Percentiles rank a stretch among this genome's conserved stretches.
Conservation (phyloP, 2,888 invertebrate species). For the Drosophila subquinaria region DNA sequence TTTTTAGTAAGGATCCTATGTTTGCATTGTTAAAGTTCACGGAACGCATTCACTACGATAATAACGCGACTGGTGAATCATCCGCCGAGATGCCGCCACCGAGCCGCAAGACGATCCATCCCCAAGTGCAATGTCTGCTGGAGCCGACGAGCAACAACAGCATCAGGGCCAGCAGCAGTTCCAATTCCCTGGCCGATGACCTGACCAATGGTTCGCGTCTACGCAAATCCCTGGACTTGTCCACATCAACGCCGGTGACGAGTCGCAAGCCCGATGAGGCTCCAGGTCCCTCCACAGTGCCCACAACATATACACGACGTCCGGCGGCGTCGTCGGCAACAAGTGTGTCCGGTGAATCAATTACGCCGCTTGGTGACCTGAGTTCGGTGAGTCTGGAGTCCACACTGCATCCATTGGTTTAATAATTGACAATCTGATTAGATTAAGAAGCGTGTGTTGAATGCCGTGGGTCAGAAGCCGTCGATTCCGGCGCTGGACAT, state of each 20-base stretch:
- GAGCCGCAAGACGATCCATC: neutral
- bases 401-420: neutral
- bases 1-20: constrained; percentile 82
- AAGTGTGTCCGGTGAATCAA: neutral
- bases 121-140: neutral
- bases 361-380: constrained; percentile 70
- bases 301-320: constrained; percentile 16
- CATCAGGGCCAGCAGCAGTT: constrained; percentile 1
- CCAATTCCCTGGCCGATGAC: constrained; percentile 8
- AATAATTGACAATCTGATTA: constrained; percentile 25
- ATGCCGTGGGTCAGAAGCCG: constrained; percentile 76
- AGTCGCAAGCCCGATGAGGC: constrained; percentile 33
- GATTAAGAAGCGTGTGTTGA: constrained; percentile 84
- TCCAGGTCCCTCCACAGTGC: neutral
- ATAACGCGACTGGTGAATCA: neutral
- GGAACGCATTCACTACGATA: constrained; percentile 69
- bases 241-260: constrained; percentile 78
- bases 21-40: constrained; percentile 82
- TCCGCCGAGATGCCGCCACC: constrained; percentile 59
- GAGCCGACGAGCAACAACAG: constrained; percentile 1
- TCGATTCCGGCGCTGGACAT: constrained; percentile 46
- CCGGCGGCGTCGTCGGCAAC: neutral
- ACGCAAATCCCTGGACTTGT: constrained; percentile 67
- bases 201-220: neutral
- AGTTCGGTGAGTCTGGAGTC: constrained; percentile 66